Base-by-base conservation (phyloP, 1,140 invertebrate species). In the Cydia splendana region DNA sequence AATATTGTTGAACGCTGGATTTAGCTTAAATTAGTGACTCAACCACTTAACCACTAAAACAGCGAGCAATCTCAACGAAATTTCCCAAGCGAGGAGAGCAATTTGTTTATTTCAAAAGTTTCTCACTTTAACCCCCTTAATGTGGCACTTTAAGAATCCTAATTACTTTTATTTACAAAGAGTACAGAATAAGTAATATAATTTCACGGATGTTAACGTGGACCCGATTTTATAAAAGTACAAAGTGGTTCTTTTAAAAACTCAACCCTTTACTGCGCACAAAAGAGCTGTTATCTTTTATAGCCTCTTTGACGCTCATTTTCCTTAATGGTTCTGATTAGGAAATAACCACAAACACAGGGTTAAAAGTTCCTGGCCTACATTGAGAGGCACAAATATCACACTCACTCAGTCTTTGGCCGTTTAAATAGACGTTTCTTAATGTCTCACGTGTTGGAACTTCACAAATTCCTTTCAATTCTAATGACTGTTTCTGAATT, bases 71-170 rank as follows among this genome's bases (percentile, higher is more conserved):
- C 51, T 62, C 7, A 62, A 24, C 57, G 57, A 24, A 57, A 62
- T 62, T 62, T 62, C 57, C 57, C 57, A 62, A 62, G 57, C n/a
- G 57, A 62, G 7, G 9, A 24, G 4, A 62, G 18, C 57, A 62
- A 62, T 62, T 62, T 62, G 57, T 62, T 62, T 62, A 20, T 62
- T 62, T 62, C 57, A 24, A 62, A 62, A 62, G 57, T 62, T 62
- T n/a, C 18, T 4, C 9, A 62, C 53, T 57, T 57, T 57, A 62
- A 24, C 9, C 18, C 57, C 20, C 57, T 62, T 62, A 24, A 62
- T 62, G 20, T 24, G 20, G 57, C 12, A 62, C 57, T 62, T 62
- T 24, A 12, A 62, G 51, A 51, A 6, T 62, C 9, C 0, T 62
- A 24, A 62, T 62, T 62, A 62, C 57, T 62, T 62, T 62, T 62